Conservation (phyloP, 2,888 invertebrate genomes). For the Sinhomidia bicolor region DNA sequence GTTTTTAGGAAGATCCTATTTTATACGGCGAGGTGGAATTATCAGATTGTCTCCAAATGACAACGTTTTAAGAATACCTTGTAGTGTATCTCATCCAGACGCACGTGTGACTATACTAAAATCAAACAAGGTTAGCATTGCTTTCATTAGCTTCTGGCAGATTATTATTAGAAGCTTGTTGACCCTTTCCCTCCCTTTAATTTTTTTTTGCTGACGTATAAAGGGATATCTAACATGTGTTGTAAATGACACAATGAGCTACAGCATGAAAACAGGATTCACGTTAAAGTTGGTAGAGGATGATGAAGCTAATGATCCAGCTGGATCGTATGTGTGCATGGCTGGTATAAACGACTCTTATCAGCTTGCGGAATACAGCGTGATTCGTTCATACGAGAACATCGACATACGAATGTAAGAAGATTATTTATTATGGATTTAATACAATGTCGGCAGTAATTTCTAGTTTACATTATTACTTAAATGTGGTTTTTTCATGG, state of each 20-base stretch:
- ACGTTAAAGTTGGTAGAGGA: constrained; percentile 65
- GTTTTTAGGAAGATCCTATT: constrained; percentile 73
- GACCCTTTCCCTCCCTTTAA: not conserved
- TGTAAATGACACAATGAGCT: constrained; percentile 73
- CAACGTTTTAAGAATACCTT: constrained; percentile 73
- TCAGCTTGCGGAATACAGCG: constrained; percentile 66
- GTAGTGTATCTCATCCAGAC: constrained; percentile 72
- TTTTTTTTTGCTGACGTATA: not conserved
- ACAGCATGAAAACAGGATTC: constrained; percentile 75
- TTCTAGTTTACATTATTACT: not conserved
- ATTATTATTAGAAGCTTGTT: too few relatives aligned
- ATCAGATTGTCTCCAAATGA: constrained; percentile 54
- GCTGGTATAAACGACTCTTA: constrained; percentile 75
- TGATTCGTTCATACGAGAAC: constrained; percentile 55
- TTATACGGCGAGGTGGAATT: constrained; percentile 69
- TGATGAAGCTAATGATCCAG: constrained; percentile 64
- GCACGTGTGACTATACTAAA: constrained; percentile 76
- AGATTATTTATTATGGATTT: too few relatives aligned
- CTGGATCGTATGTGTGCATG: constrained; percentile 74
- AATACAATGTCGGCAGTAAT: not conserved
- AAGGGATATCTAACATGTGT: constrained; percentile 77
- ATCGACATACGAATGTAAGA: constrained; percentile 51
- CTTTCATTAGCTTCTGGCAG: too few relatives aligned
- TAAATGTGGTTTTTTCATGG: not conserved
- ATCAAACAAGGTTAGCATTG: constrained; percentile 69